Percentiles rank a stretch among this genome's conserved stretches.
Conservation (phyloP, 2,888 invertebrate species). For the Augochlorella aurata region DNA sequence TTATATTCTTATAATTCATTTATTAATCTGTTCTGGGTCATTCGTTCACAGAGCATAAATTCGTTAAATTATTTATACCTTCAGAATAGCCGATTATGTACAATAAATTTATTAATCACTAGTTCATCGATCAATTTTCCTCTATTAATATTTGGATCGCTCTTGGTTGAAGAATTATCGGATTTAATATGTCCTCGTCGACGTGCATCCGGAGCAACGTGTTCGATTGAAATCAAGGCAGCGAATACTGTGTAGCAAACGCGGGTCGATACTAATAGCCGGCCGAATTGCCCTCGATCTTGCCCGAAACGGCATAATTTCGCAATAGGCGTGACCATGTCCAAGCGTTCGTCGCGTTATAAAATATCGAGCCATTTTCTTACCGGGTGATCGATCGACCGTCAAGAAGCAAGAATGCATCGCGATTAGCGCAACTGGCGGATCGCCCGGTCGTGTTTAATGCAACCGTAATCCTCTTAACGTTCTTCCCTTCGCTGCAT, state of each 20-base stretch:
- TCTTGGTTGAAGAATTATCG: too few relatives aligned
- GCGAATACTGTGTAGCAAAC: neutral
- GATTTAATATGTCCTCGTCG: too few relatives aligned
- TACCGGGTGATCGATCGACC: constrained; percentile 57
- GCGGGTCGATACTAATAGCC: neutral
- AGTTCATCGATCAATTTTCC: too few relatives aligned
- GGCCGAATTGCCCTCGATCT: neutral
- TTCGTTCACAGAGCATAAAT: too few relatives aligned
- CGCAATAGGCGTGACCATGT: neutral
- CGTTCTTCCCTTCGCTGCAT: constrained; percentile 30
- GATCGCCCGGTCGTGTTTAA: constrained; percentile 57
- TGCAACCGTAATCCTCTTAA: constrained; percentile 56
- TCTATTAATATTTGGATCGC: too few relatives aligned
- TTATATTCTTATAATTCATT: too few relatives aligned
- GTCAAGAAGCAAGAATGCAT: constrained; percentile 64
- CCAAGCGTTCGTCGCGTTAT: neutral
- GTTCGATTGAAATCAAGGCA: too few relatives aligned
- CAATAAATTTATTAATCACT: too few relatives aligned
- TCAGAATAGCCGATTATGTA: too few relatives aligned
- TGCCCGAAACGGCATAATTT: neutral
- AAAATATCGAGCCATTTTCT: constrained; percentile 50
- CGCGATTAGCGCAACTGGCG: constrained; percentile 63
- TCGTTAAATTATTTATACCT: too few relatives aligned
- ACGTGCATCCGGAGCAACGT: too few relatives aligned
- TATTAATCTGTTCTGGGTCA: too few relatives aligned